Evolutionary conservation across 2,888 invertebrate genomes (phyloP), one percentile per base, ranked within the genome.

Genomic region (Tenodera sinensis): DNA sequence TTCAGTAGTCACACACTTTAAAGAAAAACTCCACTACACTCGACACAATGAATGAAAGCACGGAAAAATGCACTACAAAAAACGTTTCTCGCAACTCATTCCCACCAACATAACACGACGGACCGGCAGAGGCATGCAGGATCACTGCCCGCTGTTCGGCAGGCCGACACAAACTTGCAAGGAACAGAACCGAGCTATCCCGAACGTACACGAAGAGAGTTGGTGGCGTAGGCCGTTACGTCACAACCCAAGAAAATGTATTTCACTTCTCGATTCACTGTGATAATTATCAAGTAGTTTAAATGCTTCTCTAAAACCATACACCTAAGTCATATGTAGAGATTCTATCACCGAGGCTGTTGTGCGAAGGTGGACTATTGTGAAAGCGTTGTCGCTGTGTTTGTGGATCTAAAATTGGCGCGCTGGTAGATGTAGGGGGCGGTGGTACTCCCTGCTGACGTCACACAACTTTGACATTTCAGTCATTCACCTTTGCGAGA

Each of bases 401-500:
- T 28, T n/a, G 85, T 28, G n/a, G 28, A 47, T 27, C 28, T n/a
- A 27, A 28, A 34, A 47, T 42, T 28, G 47, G 42, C 34, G 28
- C 28, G 30, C 34, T 71, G 54, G 54, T 15, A 20, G 54, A 71
- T 71, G 54, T 88, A 71, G 88, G 89, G 81, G 85, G 84, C 86
- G 89, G 71, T 87, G 83, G 83, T 88, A 83, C 82, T 85, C 42
- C 42, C 8, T 82, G 28, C 83, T 90, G 90, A 90, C 90, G 90
- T 90, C 89, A 89, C 83, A 81, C 85, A 82, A 88, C 89, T 88
- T 89, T 90, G 90, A 89, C 90, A 89, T 88, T 89, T 89, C 90
- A 90, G 90, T 90, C 90, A 89, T 90, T 90, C 90, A 90, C 90
- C 90, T 90, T 89, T 85, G 81, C 85, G 42, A 83, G 83, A 42